phyloP scores from a whole-genome alignment of 2,113 vertebrate species.

The Corvus hawaiiensis region DNA sequence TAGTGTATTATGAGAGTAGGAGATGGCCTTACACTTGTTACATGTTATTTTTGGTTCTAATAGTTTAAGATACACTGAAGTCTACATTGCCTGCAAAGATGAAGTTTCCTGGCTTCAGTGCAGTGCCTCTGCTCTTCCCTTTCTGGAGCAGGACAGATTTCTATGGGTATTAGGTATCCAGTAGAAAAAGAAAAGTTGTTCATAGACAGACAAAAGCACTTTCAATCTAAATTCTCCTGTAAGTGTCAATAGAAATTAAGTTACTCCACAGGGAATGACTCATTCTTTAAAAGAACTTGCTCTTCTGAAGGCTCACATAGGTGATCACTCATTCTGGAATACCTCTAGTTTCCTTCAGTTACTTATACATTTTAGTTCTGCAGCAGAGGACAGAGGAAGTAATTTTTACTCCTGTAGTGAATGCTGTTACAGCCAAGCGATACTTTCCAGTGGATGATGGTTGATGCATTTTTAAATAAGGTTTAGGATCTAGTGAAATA shows the following conservation, averaged over 20 bases:
- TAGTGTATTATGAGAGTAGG: constrained; percentile 46
- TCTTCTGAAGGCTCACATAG: not conserved
- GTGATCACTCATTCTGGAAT: not conserved
- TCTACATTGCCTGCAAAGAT: not conserved
- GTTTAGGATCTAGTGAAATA: not conserved
- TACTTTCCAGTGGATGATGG: not conserved
- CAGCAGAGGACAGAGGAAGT: not conserved
- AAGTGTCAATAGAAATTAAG: not conserved
- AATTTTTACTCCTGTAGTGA: not conserved
- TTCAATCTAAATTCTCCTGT: not conserved
- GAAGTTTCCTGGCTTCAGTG: not conserved
- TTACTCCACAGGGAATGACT: not conserved
- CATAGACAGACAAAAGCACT: not conserved
- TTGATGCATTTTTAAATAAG: not conserved
- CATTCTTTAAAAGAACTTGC: not conserved
- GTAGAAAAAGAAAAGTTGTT: not conserved
- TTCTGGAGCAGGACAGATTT: not conserved
- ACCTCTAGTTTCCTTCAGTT: not conserved
- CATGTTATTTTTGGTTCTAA: not conserved
- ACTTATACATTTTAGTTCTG: not conserved
- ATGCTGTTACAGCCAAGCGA: not conserved
- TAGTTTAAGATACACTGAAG: not conserved
- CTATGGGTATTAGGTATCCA: not conserved
- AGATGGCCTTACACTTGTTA: constrained; percentile 7
- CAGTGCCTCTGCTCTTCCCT: not conserved